A percentile compares a stretch with the other conserved stretches of the same genome.
Evolutionary conservation across 30 jellyfish, hydroid and myxozoan species (phyloP).

Genomic region (Phacellophora camtschatica): DNA sequence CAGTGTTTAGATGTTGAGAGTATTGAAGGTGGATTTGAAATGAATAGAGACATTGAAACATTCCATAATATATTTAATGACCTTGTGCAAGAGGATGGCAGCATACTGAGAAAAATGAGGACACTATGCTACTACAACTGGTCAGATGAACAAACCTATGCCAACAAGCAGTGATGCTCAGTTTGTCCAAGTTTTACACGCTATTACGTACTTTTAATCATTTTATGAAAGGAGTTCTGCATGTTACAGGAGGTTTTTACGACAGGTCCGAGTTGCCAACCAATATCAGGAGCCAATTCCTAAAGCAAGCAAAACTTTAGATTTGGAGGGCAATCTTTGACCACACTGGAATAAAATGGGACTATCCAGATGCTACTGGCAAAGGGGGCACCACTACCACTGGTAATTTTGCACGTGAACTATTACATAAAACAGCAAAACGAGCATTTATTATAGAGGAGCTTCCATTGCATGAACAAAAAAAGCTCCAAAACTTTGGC

Average conservation of each 20-base stretch:
- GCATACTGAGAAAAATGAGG: too few relatives aligned
- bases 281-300: neutral
- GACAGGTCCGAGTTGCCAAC: too few relatives aligned
- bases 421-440: neutral
- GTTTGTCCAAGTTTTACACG: too few relatives aligned
- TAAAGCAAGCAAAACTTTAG: neutral
- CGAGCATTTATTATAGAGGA: neutral
- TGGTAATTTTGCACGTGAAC: constrained; percentile 15
- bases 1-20: neutral
- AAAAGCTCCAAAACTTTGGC: neutral
- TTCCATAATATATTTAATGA: neutral
- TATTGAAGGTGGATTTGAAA: neutral
- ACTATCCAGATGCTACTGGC: constrained; percentile 30
- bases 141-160: too few relatives aligned
- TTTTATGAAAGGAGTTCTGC: too few relatives aligned
- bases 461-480: neutral
- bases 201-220: too few relatives aligned
- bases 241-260: too few relatives aligned
- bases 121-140: too few relatives aligned
- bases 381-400: constrained; percentile 30
- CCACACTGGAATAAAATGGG: neutral
- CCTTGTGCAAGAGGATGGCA: neutral
- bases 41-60: neutral
- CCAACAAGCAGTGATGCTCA: too few relatives aligned
- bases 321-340: neutral